phyloP scores from a whole-genome alignment of 2,888 invertebrate genomes.

The Pollenia amentaria region DNA sequence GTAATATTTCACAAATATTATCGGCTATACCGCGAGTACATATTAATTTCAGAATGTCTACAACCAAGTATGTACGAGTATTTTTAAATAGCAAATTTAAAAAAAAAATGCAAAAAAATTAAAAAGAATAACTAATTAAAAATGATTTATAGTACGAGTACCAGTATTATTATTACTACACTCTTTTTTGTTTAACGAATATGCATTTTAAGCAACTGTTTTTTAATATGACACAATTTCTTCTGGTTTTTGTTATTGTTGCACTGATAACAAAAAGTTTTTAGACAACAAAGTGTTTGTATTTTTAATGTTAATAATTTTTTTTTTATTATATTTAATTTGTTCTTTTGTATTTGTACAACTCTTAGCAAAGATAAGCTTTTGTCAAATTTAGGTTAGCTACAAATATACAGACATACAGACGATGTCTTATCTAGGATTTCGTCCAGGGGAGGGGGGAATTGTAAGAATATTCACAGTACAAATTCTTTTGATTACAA shows the following conservation, averaged over 20 bases:
- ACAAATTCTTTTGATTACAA: conserved; percentile 17
- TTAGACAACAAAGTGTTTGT: conserved; percentile 44
- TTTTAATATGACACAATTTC: conserved; percentile 54
- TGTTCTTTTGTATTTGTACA: conserved; percentile 32
- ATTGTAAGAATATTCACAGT: conserved; percentile 11
- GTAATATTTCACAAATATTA: not conserved
- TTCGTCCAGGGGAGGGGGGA: conserved; percentile 24
- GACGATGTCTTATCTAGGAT: conserved; percentile 44
- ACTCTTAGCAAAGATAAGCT: conserved; percentile 57
- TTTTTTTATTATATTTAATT: conserved; percentile 16
- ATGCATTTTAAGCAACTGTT: conserved; percentile 15
- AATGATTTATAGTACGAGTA: not conserved
- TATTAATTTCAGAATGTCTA: too few relatives aligned
- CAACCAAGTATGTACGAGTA: too few relatives aligned
- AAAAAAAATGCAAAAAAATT: not conserved
- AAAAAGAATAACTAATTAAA: conserved; percentile 13
- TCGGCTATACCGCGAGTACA: not conserved
- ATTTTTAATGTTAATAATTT: not conserved
- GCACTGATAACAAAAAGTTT: conserved; percentile 44
- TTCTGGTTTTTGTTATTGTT: conserved; percentile 6
- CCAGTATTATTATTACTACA: not conserved
- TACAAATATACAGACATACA: not conserved
- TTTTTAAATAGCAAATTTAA: too few relatives aligned
- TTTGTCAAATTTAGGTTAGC: conserved; percentile 64
- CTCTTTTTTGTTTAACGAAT: not conserved